Evolutionary conservation across 2,113 vertebrate species (phyloP), one percentile per base, ranked within the genome.

Genomic region (Chionis minor): DNA sequence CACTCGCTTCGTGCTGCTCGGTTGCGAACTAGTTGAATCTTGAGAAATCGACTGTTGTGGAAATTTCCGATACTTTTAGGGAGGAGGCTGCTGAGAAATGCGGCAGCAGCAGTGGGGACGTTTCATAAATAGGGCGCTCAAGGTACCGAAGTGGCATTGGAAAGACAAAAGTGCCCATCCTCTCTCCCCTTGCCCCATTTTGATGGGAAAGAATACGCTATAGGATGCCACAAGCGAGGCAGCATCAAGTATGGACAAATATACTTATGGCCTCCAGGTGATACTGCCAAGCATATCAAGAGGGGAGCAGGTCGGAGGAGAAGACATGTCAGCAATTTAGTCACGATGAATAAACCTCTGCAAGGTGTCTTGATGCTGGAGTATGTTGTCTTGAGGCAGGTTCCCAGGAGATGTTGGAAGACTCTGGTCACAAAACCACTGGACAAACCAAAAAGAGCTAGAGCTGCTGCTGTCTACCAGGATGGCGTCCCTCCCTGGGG

Each of bases 1-100:
- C 27, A 6, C 27, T 87, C 3, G 0, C 55, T 63, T 87, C 72
- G 12, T 90, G 67, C 67, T 82, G 84, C 78, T 92, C 40, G 27
- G 47, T 40, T 96, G 78, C 89, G 79, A 85, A 75, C 56, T 7
- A 35, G 44, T 11, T 92, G 91, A 82, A 72, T 72, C 26, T 92
- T 96, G 91, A 83, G 87, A 96, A 96, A 96, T 73, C 55, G 42
- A 3, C 56, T 91, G 69, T 55, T 94, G 88, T 96, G 81, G 87
- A 91, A 90, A 92, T 87, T 95, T 96, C 81, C 54, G 2, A 30
- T 91, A 62, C 73, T 95, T 81, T 84, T 67, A 92, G 70, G 84
- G 89, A 85, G 84, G 81, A 87, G 65, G 45, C 67, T 86, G n/a
- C 80, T 94, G 69, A 28, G 44, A 95, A 87, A 75, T 56, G n/a